Evolutionary conservation across 64 coral and sea anemone species (phyloP).

Genomic region (Cladopsammia gracilis): DNA sequence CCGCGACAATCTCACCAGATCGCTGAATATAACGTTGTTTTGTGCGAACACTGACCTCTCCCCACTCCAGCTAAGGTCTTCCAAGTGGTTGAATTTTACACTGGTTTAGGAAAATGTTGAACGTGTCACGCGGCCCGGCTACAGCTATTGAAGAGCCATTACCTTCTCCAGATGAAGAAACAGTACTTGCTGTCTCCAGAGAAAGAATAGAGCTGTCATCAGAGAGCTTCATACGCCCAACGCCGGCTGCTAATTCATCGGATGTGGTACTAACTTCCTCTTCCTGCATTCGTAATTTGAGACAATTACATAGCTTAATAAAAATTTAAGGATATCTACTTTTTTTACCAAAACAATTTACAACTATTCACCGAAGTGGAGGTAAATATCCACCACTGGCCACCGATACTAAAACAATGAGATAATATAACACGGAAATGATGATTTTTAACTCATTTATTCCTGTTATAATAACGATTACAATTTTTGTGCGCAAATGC

Average conservation of each 20-base stretch:
- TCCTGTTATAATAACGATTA: too few relatives aligned
- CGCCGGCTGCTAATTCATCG: not conserved
- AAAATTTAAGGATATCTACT: not conserved
- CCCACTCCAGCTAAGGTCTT: conserved; percentile 68
- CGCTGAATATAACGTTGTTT: conserved; percentile 41
- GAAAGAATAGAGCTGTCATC: not conserved
- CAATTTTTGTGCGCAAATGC: too few relatives aligned
- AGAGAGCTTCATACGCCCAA: not conserved
- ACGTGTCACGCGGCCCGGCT: not conserved
- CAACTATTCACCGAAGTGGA: too few relatives aligned
- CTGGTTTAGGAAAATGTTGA: conserved; percentile 51
- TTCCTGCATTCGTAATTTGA: not conserved
- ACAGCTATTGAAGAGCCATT: not conserved
- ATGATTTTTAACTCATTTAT: too few relatives aligned
- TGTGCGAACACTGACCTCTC: conserved; percentile 38
- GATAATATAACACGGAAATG: too few relatives aligned
- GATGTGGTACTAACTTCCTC: not conserved
- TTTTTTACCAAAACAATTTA: too few relatives aligned
- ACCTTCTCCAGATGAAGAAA: conserved; percentile 13
- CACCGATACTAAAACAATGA: too few relatives aligned
- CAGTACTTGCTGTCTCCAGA: conserved; percentile 34
- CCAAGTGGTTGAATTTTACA: conserved; percentile 39
- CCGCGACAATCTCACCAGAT: conserved; percentile 41
- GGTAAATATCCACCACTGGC: too few relatives aligned
- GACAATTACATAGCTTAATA: not conserved